A percentile compares a stretch with the other conserved stretches of the same genome.
phyloP scores from a whole-genome alignment of 2,888 invertebrate species.

The Agrotis clavis region DNA sequence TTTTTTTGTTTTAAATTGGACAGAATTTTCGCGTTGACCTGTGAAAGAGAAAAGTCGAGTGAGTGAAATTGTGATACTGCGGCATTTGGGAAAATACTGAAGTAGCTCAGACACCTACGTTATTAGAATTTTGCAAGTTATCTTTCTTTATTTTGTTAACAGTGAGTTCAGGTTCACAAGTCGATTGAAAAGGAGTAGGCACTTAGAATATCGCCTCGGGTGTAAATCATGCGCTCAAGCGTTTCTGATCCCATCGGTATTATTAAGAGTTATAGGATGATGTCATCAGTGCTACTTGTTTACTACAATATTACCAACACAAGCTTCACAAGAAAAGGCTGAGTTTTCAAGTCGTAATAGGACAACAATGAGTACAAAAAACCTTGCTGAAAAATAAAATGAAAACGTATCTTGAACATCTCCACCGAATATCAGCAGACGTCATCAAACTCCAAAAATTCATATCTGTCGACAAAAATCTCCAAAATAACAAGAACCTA shows the following conservation, averaged over 20 bases:
- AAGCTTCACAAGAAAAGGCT: neutral
- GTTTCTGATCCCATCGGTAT: neutral
- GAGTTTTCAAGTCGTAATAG: neutral
- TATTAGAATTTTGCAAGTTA: too few species aligned
- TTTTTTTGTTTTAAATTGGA: slow-evolving; percentile 58
- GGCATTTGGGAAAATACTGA: slow-evolving; percentile 3
- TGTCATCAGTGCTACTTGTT: neutral
- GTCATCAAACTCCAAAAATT: slow-evolving; percentile 52
- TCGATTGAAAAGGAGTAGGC: slow-evolving; percentile 10
- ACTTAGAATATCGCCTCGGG: slow-evolving; percentile 1
- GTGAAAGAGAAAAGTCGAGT: slow-evolving; percentile 11
- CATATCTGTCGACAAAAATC: slow-evolving; percentile 49
- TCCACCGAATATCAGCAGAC: slow-evolving; percentile 36
- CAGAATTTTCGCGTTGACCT: slow-evolving; percentile 34
- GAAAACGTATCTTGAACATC: slow-evolving; percentile 23
- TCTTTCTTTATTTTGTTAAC: too few species aligned
- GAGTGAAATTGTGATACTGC: slow-evolving; percentile 10
- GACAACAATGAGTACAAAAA: neutral
- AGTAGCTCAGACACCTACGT: too few species aligned
- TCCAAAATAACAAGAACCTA: slow-evolving; percentile 61
- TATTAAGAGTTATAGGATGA: neutral
- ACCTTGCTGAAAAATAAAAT: neutral
- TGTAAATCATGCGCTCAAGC: slow-evolving; percentile 14
- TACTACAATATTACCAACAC: neutral
- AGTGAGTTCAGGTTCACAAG: neutral